Evolutionary conservation across 2,113 vertebrate genomes (phyloP), one percentile per base, ranked within the genome.

Genomic region (Clarias gariepinus): DNA sequence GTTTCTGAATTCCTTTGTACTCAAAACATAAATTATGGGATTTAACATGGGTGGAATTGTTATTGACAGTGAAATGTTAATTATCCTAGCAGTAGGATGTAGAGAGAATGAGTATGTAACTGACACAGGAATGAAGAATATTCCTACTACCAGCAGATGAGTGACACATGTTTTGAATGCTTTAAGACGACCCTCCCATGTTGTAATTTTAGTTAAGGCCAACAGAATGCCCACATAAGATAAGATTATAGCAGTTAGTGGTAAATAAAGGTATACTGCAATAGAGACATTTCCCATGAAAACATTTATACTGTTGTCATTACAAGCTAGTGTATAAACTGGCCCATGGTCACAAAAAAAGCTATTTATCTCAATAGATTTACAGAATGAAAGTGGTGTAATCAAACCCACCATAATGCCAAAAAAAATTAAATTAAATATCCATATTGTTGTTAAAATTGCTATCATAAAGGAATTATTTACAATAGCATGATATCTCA

Each of bases 121-220:
- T 21, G 85, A 12, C 33, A 88, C 21, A 28, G 90, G 89, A 21
- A 91, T n/a, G 21, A 85, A 89, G 68, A 76, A 87, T 36, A 81
- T 25, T 68, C 82, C 85, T 8, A 91, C 88, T 21, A 87, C n/a
- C 23, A 91, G 41, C 47, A 94, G 57, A 15, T 94, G 93, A 87
- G 91, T 90, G 25, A 80, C 86, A 81, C 93, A 94, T 0, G 92
- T 94, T 87, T 92, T 91, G 6, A 92, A 3, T 4, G 92, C 92
- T 92, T 83, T 93, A 9, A 91, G 77, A 63, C 91, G 79, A 53
- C 90, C 88, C 13, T 84, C 52, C 86, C 69, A 86, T 55, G 89
- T 87, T 47, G 88, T 89, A 73, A 90, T 91, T 84, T 88, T 92
- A 82, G 53, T 85, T 30, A 93, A 8, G 7, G 87, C 86, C 86